Conservation (phyloP, 2,797 vertebrate species). For the Phataginus tetradactyla region DNA sequence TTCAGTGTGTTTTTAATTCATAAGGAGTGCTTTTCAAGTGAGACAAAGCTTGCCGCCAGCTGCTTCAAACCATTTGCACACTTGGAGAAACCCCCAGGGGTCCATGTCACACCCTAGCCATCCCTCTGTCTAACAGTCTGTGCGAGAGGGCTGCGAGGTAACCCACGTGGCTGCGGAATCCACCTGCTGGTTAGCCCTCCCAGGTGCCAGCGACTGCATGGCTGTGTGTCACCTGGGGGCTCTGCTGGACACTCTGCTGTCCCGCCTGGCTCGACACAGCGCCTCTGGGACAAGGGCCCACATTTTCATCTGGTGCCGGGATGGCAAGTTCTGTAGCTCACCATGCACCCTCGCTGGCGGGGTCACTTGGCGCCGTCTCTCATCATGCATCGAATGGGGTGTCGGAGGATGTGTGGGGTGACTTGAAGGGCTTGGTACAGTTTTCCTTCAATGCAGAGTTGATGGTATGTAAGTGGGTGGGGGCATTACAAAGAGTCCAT, state of each 20-base stretch:
- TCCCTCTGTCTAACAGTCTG: too few species aligned
- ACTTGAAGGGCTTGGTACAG: too few species aligned
- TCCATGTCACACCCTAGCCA: accelerated
- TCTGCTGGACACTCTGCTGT: too few species aligned
- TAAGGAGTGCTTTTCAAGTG: not conserved
- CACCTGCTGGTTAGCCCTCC: accelerated
- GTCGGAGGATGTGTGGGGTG: accelerated
- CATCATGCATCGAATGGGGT: not conserved
- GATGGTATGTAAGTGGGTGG: not conserved
- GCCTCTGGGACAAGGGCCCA: not conserved
- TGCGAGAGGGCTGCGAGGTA: not conserved
- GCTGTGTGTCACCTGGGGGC: accelerated
- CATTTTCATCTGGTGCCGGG: accelerated
- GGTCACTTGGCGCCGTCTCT: not conserved
- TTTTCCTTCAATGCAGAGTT: not conserved
- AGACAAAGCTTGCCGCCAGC: not conserved
- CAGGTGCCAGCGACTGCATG: accelerated
- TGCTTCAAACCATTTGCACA: not conserved
- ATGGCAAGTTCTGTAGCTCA: not conserved
- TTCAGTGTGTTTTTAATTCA: not conserved
- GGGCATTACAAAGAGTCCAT: not conserved
- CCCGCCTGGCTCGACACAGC: not conserved
- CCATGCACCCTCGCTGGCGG: accelerated
- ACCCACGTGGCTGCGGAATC: accelerated
- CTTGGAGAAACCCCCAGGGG: not conserved